phyloP scores from a whole-genome alignment of 2,888 invertebrate species.

The Chloromyia formosa region DNA sequence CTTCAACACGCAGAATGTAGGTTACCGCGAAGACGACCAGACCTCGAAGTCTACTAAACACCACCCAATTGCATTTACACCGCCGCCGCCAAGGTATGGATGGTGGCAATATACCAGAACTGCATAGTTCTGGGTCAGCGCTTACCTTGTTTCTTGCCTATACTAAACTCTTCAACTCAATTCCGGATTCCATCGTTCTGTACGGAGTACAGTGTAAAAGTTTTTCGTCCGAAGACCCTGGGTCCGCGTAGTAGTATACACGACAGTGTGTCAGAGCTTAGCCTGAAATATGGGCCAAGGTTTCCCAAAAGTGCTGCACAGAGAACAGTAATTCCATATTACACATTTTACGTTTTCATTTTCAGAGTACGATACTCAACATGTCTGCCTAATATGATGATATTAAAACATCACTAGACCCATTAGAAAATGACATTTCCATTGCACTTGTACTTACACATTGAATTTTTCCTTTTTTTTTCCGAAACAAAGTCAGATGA shows the following conservation, averaged over 20 bases:
- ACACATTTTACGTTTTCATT: no score
- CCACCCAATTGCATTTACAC: neutral
- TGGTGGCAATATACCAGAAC: neutral
- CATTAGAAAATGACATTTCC: constrained; percentile 3
- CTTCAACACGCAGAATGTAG: constrained; percentile 1
- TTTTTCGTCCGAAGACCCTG: constrained; percentile 14
- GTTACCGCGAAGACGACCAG: neutral
- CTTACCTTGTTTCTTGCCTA: constrained; percentile 24
- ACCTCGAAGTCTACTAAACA: neutral
- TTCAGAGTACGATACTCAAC: neutral
- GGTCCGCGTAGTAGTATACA: neutral
- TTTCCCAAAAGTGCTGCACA: constrained; percentile 36
- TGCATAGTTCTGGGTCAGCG: neutral
- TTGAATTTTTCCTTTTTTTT: no score
- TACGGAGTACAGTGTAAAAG: neutral
- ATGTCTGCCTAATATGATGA: neutral
- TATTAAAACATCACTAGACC: neutral
- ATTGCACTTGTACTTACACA: neutral
- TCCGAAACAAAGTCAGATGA: neutral
- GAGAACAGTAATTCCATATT: neutral
- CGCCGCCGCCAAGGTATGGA: neutral
- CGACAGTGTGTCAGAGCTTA: no score
- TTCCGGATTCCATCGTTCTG: constrained; percentile 22
- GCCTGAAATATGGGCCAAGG: constrained; percentile 34
- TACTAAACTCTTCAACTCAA: constrained; percentile 3